phyloP scores from a whole-genome alignment of 2,888 invertebrate genomes.

The Taphrorychus bicolor region DNA sequence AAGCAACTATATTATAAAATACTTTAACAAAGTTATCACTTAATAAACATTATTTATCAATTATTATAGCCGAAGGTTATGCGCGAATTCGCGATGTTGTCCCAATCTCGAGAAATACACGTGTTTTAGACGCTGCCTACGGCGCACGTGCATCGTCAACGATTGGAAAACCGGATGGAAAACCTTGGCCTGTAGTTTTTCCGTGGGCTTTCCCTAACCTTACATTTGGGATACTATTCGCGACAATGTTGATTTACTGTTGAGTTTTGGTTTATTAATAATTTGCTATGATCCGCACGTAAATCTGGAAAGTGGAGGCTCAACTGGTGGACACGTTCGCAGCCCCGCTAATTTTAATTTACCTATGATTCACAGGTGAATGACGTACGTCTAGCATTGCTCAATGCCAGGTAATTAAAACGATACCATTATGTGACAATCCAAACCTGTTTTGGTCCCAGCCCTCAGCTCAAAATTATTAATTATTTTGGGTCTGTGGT shows the following conservation, averaged over 20 bases:
- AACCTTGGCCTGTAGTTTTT: slow-evolving; percentile 28
- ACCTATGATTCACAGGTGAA: neutral
- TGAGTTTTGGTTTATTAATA: neutral
- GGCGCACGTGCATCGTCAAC: slow-evolving; percentile 22
- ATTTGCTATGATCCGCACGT: neutral
- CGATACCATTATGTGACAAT: neutral
- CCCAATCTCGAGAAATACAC: neutral
- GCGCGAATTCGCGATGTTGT: slow-evolving; percentile 9
- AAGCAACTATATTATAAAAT: neutral
- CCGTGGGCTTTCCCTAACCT: slow-evolving; percentile 30
- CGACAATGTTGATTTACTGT: neutral
- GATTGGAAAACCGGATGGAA: slow-evolving; percentile 26
- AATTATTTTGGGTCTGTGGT: no score
- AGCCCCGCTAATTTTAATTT: neutral
- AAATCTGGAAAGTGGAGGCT: neutral
- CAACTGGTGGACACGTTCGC: neutral
- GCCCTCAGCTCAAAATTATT: no score
- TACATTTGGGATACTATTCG: slow-evolving; percentile 16
- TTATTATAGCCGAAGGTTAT: slow-evolving; percentile 23
- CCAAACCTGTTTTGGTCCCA: neutral
- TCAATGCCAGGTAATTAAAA: neutral
- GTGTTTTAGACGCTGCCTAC: neutral
- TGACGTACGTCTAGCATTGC: neutral
- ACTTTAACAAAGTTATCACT: neutral
- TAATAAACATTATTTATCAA: neutral